Base-by-base conservation (phyloP, 2,888 invertebrate species). In the Archips xylosteana region DNA sequence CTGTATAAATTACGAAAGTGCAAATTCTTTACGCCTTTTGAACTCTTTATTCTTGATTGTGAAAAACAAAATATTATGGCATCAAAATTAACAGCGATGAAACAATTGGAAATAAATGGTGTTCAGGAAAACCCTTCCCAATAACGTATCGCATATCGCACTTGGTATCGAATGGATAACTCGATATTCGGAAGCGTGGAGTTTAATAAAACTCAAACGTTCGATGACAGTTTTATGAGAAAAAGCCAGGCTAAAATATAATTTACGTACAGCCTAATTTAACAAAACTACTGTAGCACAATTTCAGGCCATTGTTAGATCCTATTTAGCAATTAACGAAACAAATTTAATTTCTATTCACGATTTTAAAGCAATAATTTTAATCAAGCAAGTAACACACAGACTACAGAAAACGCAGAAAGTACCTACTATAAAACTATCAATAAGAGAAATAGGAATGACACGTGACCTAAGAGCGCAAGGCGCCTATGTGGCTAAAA, bases 61-160 rank as follows among this genome's bases (percentile, higher is more conserved):
- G 32, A 61, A 9, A 45, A 45, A 45, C 61, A 67, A 39, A 23
- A 45, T 39, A 12, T n/a, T 8, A n/a, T 15, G 32, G 42, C 64
- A 42, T 64, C 59, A 64, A 64, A 69, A 69, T 64, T 60, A 64
- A 69, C 59, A 49, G 59, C 49, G 34, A 32, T 12, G 23, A 66
- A 32, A 42, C 47, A 34, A 60, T 59, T n/a, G 49, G 15, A 57
- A 63, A 49, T n/a, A 69, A 73, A 57, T 63, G 54, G 59, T 32
- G 36, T 32, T 42, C 59, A 59, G 62, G 54, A 68, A 68, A 73
- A 60, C 49, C 73, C 51, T 59, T 69, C 51, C 34, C 63, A 49
- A 62, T 64, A 68, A 63, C 47, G 62, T 63, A 63, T 68, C 59
- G 59, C 49, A 64, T 64, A 69, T 69, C 63, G 49, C 64, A 64